Base-by-base conservation (phyloP, 2,888 invertebrate species). In the Standfussiana lucernea region DNA sequence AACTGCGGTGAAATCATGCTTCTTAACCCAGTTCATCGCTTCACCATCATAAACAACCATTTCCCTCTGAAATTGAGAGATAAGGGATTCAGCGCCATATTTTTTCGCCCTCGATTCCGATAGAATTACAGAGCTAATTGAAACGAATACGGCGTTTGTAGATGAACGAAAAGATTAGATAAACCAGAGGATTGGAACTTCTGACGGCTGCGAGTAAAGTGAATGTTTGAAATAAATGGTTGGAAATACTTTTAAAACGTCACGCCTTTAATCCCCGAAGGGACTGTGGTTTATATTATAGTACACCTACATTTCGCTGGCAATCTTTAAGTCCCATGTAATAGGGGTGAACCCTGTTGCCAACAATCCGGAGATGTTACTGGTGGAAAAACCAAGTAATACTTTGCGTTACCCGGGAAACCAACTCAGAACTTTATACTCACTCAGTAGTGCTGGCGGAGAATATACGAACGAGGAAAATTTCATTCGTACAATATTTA, bases 71-170 rank as follows among this genome's bases (percentile, higher is more conserved):
- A 82, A 66, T 69, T 56, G 28, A 18, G 56, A 77, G 86, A 77
- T 82, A 86, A 86, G 61, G 42, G 61, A 37, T 47, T 74, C 47
- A 65, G 56, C 61, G 53, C 64, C 65, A 77, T 77, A 40, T 61
- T 85, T 80, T 72, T 82, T 53, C 59, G 8, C 64, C 50, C 67
- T 42, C 64, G n/a, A 66, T 64, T 50, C 42, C 73, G 61, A 74
- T 77, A 74, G 71, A 75, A 82, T 85, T 72, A 67, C 61, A 24
- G 13, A 0, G 32, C 70, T 83, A 86, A 86, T 83, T 77, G 86
- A 86, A 86, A 86, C 24, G 64, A 83, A 83, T 72, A 68, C 59
- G 28, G 37, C 35, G 21, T 71, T 56, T 61, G 53, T 71, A 70
- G 76, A 77, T 83, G 11, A 18, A 53, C 59, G 42, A 13, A 13